Evolutionary conservation across 2,797 vertebrate species (phyloP).

Genomic region (Adrianichthys oophorus): DNA sequence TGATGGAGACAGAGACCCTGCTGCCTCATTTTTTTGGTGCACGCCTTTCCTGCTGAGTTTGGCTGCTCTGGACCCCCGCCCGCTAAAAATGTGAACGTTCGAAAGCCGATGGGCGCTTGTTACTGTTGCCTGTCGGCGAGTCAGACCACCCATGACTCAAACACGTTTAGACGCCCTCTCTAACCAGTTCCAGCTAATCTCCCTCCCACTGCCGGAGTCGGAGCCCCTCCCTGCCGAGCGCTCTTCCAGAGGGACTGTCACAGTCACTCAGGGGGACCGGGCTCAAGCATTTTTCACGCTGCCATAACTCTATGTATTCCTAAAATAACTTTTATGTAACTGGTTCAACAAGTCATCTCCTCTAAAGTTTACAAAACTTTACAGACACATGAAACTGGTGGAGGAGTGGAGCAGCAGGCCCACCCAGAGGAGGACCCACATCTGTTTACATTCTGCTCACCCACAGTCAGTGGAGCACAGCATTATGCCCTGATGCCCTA

Average conservation of each 20-base stretch:
- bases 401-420: constrained; percentile 12
- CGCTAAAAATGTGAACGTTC: too few relatives aligned
- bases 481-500: constrained; percentile 37
- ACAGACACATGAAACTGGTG: background rate
- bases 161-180: constrained; percentile 30
- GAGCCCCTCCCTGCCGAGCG: constrained; percentile 24
- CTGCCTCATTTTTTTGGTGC: too few relatives aligned
- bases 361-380: background rate
- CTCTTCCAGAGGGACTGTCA: constrained; percentile 42
- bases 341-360: background rate
- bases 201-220: constrained; percentile 42
- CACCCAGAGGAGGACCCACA: constrained; percentile 36
- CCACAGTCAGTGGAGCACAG: constrained; percentile 38
- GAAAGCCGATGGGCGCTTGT: too few relatives aligned
- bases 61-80: too few relatives aligned
- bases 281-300: background rate
- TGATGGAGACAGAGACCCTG: constrained; percentile 5
- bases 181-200: constrained; percentile 10
- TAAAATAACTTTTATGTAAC: too few relatives aligned
- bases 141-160: constrained; percentile 71
- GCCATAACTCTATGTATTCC: background rate
- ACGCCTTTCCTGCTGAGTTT: too few relatives aligned
- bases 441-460: constrained; percentile 57
- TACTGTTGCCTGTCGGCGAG: constrained; percentile 33
- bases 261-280: constrained; percentile 15